Evolutionary conservation across 2,797 vertebrate genomes (phyloP).

Genomic region (Erpetoichthys calabaricus): DNA sequence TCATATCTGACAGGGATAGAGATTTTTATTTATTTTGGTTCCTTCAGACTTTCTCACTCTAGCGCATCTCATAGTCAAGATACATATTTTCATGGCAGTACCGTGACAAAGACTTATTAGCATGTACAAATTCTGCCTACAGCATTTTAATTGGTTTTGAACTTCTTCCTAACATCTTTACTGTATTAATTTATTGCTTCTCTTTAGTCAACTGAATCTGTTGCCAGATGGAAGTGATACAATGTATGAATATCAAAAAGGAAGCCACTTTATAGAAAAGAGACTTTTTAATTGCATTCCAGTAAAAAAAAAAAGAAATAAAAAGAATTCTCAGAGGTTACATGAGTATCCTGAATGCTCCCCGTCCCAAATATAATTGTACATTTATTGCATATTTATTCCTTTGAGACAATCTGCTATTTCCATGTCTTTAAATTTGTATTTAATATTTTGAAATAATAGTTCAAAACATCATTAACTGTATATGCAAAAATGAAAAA

Average conservation of each 20-base stretch:
- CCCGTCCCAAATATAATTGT: too few species aligned
- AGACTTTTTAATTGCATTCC: conserved; percentile 16
- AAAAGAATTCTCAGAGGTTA: too few species aligned
- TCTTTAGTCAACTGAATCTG: conserved; percentile 46
- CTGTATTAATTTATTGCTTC: conserved; percentile 51
- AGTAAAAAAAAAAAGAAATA: too few species aligned
- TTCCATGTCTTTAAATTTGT: too few species aligned
- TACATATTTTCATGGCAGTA: conserved; percentile 23
- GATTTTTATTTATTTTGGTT: not conserved
- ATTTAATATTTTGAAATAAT: too few species aligned
- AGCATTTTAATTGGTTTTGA: conserved; percentile 48
- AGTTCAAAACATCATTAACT: too few species aligned
- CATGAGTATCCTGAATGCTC: too few species aligned
- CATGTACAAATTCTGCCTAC: conserved; percentile 19
- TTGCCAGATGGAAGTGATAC: conserved; percentile 40
- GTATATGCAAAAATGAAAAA: too few species aligned
- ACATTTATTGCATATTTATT: too few species aligned
- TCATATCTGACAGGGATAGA: not conserved
- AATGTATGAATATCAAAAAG: conserved; percentile 32
- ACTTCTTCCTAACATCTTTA: conserved; percentile 38
- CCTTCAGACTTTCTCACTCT: not conserved
- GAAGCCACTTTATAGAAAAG: conserved; percentile 36
- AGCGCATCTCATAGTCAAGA: not conserved
- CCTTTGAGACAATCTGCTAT: too few species aligned
- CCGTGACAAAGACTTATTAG: conserved; percentile 41